Evolutionary conservation across 2,113 vertebrate species (phyloP), one percentile per base, ranked within the genome.

Genomic region (Vidua macroura): DNA sequence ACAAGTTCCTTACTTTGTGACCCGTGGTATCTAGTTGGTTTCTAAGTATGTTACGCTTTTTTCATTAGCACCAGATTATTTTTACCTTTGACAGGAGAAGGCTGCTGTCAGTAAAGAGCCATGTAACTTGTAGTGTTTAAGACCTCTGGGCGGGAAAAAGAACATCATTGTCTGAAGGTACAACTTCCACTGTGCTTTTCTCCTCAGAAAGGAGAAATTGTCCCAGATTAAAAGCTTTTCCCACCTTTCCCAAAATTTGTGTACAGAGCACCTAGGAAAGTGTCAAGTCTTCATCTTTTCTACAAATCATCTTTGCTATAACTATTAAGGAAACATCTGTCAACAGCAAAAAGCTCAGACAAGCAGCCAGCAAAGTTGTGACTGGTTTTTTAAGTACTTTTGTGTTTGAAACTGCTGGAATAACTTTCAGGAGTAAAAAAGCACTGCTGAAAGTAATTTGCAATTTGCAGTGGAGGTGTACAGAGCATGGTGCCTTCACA

Each of bases 331-430:
- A 95, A 88, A 53, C 20, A 70, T 73, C 44, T 68, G 28, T 73
- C 66, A 77, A 58, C 33, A 82, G 43, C 46, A 80, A 85, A 90
- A 76, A 16, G 25, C 19, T 78, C 60, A 83, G 80, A 94, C 53
- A 64, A 95, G 58, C 69, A 94, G 60, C 69, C 84, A 90, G 55
- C 64, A 86, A 89, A 77, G 27, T n/a, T 96, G 46, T 86, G 82
- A 95, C 48, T 91, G 44, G 13, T 62, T 96, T 89, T 94, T 60
- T 75, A 92, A 83, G 75, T 91, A 83, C 33, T 76, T 77, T 64
- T 81, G 41, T 90, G 51, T 89, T 96, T 96, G 86, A 85, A 95
- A 92, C 89, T 96, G 73, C 90, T 96, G 66, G 30, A 91, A 93
- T 39, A 53, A 25, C 62, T 90, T 95, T 94, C 80, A 92, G 70